Base-by-base conservation (phyloP, 2,888 invertebrate genomes). In the Agonopterix arenella region DNA sequence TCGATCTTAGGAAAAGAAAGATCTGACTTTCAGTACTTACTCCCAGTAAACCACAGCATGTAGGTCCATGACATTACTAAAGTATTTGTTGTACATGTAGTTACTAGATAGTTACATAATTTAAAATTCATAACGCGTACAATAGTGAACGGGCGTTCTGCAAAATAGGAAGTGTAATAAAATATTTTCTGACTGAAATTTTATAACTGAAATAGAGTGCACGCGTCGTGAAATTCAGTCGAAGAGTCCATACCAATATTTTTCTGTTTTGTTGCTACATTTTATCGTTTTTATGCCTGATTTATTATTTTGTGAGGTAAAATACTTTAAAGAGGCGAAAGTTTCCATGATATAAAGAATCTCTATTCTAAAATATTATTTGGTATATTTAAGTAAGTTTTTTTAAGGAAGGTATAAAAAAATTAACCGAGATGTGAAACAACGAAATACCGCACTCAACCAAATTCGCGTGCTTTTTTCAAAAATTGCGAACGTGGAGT, bases 91-190 rank as follows among this genome's bases (percentile, higher is more conserved):
- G 44, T 18, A 16, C 28, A 10, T n/a, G 40, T 47, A 47, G 41
- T 3, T 50, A 45, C 13, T 42, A 16, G 10, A 45, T 42, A 47
- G 36, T 8, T 60, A 58, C 63, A 66, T 75, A 74, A 75, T 77
- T 82, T 78, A 67, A 73, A 78, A 83, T 82, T 81, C 82, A 74
- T 72, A 74, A 70, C 81, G 76, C 82, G 82, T 72, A 69, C 77
- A 71, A 72, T 72, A 68, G 75, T 73, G 76, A 80, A 70, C 76
- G 47, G 72, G 60, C 75, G 75, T 76, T 77, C 79, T 73, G 74
- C 76, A 74, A 80, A 77, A 78, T 76, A 76, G 73, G 76, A 77
- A 74, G 71, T 72, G 68, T 73, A 76, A 80, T 80, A 79, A 80
- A 80, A 80, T 80, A 77, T 80, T 76, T 28, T 78, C 71, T 67